These are phyloP conservation scores for Aulostomus chinensis DNA, from an alignment of 2,797 vertebrate species.

Conservation along the genomic window DNA sequence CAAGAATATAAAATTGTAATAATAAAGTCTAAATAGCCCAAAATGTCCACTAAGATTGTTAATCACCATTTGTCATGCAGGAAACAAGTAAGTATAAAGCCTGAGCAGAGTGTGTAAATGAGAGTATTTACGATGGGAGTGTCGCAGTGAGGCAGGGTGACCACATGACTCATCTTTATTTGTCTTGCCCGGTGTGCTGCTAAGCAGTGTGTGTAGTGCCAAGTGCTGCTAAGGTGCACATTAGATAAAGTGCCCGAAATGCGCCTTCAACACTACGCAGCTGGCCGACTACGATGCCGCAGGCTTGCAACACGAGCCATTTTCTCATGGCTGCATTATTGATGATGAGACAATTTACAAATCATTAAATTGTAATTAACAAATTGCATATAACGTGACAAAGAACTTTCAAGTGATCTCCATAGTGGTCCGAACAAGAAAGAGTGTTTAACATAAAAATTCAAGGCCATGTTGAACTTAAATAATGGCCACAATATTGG, in stretches of 20 bases:
- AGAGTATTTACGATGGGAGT: constrained; percentile 76
- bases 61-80: constrained; percentile 38
- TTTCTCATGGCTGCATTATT: constrained; percentile 63
- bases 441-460: constrained; percentile 22
- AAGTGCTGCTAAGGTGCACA: constrained; percentile 38
- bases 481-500: constrained; percentile 43
- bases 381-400: constrained; percentile 58
- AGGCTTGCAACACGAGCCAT: constrained; percentile 49
- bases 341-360: constrained; percentile 56
- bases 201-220: constrained; percentile 38
- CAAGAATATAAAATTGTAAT: constrained; percentile 14
- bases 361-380: constrained; percentile 64
- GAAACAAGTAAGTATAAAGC: too few species aligned
- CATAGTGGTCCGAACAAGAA: constrained; percentile 55
- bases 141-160: constrained; percentile 48
- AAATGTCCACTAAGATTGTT: constrained; percentile 33
- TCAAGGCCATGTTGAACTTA: constrained; percentile 32
- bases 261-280: background rate
- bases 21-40: constrained; percentile 24
- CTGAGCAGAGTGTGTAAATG: constrained; percentile 41
- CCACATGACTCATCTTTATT: constrained; percentile 64
- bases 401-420: constrained; percentile 62
- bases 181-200: constrained; percentile 42
- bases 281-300: constrained; percentile 8
- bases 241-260: too few species aligned